Base-by-base conservation (phyloP, 2,113 vertebrate species). In the Pionites leucogaster region DNA sequence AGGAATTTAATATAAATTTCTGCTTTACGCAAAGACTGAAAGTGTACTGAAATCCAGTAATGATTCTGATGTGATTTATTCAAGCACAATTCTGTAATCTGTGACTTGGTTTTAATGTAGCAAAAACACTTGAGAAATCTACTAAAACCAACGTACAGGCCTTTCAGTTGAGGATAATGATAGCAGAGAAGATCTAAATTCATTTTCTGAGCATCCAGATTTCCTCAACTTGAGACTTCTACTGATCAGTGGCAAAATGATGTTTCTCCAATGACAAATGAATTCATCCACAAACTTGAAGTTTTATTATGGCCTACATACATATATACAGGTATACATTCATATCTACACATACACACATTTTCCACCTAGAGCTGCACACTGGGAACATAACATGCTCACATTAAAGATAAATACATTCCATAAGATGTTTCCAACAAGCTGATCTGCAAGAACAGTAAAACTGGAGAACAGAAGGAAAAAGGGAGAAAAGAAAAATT, bases 31-130 rank as follows among this genome's bases (percentile, higher is more conserved):
- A n/a, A 79, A 85, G 69, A 74, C 31, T 7, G 1, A 57, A 91
- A 86, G 29, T 70, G 68, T 83, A 96, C 37, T 93, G 92, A 96
- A 96, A 96, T 76, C 85, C 60, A 70, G 42, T 77, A 47, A 88
- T n/a, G 92, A 95, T 76, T 94, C 88, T 39, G 67, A 84, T 47
- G 41, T 72, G 39, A 86, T 88, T 83, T 63, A 91, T 86, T 88
- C 84, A 74, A 60, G 82, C 70, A 91, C 70, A 95, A n/a, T 86
- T 88, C 87, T 57, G 41, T 23, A 75, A 92, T 44, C 39, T 20
- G 33, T 20, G 37, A 11, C 49, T 78, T 93, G 47, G 20, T 81
- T 92, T 87, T 55, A 93, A 79, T 27, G 52, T 63, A 28, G 29
- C 62, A 82, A 86, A 88, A 84, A 71, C 39, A 86, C 33, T 49